A percentile compares a stretch with the other conserved stretches of the same genome.
phyloP scores from a whole-genome alignment of 2,888 invertebrate genomes.

The Netelia virgata region DNA sequence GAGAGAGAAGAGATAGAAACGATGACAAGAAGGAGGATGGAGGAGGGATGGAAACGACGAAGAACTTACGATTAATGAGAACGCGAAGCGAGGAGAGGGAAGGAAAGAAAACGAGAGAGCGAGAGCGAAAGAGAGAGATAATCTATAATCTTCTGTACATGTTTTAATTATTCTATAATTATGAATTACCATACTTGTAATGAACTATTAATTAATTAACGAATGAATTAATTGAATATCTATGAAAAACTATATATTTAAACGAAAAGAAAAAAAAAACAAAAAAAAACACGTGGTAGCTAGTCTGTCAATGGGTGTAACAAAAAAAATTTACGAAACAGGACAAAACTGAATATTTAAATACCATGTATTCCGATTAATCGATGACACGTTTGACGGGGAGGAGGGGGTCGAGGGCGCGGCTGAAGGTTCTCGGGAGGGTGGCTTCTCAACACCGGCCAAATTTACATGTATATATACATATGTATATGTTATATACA shows the following conservation, averaged over 20 bases:
- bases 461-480: conserved; percentile 8
- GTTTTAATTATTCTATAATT: conserved; percentile 84
- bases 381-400: conserved; percentile 63
- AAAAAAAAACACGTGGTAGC: conserved; percentile 79
- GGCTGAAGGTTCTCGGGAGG: conserved; percentile 66
- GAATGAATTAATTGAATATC: conserved; percentile 82
- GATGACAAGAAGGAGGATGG: conserved; percentile 47
- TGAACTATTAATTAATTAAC: conserved; percentile 83
- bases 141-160: conserved; percentile 84
- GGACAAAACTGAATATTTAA: conserved; percentile 81
- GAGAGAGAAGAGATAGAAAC: conserved; percentile 22
- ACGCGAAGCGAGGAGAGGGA: conserved; percentile 55
- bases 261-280: conserved; percentile 76
- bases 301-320: conserved; percentile 84
- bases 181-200: conserved; percentile 84
- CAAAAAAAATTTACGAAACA: conserved; percentile 74
- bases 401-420: conserved; percentile 64
- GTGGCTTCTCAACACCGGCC: conserved; percentile 25
- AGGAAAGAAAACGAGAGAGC: conserved; percentile 68
- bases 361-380: conserved; percentile 77
- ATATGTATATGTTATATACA: background rate
- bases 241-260: conserved; percentile 81
- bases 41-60: conserved; percentile 57
- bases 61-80: conserved; percentile 57
- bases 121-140: conserved; percentile 73